Evolutionary conservation across 2,888 invertebrate species (phyloP).

Genomic region (Mesorhabditis spiculigera): DNA sequence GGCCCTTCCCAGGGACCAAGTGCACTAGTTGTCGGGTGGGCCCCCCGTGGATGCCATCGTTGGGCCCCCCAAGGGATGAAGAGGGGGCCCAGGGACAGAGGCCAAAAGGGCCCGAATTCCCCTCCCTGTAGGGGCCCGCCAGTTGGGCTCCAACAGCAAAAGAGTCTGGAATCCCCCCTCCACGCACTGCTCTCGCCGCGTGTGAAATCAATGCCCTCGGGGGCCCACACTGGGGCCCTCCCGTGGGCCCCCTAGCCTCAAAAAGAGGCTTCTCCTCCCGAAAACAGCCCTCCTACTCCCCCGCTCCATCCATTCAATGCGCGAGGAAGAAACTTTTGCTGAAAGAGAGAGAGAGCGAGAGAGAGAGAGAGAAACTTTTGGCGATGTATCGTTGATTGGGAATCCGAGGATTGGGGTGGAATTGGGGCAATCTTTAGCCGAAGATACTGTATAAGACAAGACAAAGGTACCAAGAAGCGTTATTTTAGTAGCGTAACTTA

Average conservation of each 20-base stretch:
- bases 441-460: too few species aligned
- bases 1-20: not conserved
- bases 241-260: not conserved
- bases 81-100: constrained; percentile 4
- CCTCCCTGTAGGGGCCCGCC: too few species aligned
- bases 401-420: too few species aligned
- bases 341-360: too few species aligned
- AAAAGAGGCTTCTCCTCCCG: not conserved
- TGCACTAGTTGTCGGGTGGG: not conserved
- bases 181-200: not conserved
- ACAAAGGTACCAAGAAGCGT: too few species aligned
- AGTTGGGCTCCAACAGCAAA: too few species aligned
- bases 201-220: constrained; percentile 3
- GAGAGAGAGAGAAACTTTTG: too few species aligned
- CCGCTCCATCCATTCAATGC: not conserved
- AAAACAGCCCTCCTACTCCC: not conserved
- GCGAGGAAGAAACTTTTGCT: too few species aligned
- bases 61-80: not conserved
- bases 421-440: too few species aligned
- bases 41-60: not conserved
- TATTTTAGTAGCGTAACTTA: too few species aligned
- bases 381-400: too few species aligned
- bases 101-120: not conserved
- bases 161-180: too few species aligned
- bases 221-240: constrained; percentile 3